A percentile compares a stretch with the other conserved stretches of the same genome.
phyloP scores from a whole-genome alignment of 2,888 invertebrate species.

The Galerucella pusilla region DNA sequence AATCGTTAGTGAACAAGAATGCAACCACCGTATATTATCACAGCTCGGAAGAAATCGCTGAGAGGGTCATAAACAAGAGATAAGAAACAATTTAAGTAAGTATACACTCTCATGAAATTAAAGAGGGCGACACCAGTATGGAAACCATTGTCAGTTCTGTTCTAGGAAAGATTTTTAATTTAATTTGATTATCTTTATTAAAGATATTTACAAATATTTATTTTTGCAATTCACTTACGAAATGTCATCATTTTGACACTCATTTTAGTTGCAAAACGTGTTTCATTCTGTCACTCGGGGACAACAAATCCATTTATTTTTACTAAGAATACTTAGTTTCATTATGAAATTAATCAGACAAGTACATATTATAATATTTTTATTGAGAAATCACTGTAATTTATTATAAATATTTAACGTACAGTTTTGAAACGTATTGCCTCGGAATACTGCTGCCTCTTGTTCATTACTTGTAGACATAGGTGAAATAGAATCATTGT shows the following conservation, averaged over 20 bases:
- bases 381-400: too few species aligned
- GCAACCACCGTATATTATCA: conserved; percentile 18
- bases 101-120: conserved; percentile 19
- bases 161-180: neutral
- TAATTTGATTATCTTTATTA: neutral
- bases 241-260: too few species aligned
- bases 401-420: too few species aligned
- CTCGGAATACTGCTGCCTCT: too few species aligned
- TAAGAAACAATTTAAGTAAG: conserved; percentile 22
- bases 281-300: too few species aligned
- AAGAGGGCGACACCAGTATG: neutral
- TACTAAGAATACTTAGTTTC: too few species aligned
- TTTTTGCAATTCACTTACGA: neutral
- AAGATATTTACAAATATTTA: neutral
- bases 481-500: too few species aligned
- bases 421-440: too few species aligned
- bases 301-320: too few species aligned
- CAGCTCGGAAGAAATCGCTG: conserved; percentile 17
- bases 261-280: too few species aligned
- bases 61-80: conserved; percentile 2
- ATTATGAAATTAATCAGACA: too few species aligned
- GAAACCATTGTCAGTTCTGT: neutral
- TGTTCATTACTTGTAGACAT: too few species aligned
- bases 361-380: neutral
- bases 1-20: conserved; percentile 6